phyloP scores from a whole-genome alignment of 2,113 vertebrate genomes.

The Suncus etruscus region DNA sequence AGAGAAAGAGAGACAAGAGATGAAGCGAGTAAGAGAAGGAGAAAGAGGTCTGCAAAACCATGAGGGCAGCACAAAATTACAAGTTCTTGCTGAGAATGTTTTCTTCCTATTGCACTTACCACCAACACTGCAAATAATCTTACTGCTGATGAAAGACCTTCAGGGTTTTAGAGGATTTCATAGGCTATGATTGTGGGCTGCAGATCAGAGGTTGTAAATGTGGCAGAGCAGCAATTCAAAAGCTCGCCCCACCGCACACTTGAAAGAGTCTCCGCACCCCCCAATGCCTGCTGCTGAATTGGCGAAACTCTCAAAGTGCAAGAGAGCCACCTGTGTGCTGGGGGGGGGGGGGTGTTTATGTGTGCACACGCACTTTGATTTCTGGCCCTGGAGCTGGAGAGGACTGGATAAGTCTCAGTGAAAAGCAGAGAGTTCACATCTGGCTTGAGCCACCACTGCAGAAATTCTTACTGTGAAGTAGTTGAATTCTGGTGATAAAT shows the following conservation, averaged over 20 bases:
- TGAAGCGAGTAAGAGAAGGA: neutral
- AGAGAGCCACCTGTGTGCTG: neutral
- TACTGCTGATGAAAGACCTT: neutral
- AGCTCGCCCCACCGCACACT: neutral
- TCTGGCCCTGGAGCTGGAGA: neutral
- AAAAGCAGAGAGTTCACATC: neutral
- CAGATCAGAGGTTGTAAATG: neutral
- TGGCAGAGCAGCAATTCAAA: neutral
- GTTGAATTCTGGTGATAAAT: neutral
- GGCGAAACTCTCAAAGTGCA: neutral
- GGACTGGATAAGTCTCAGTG: neutral
- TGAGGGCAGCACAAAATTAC: neutral
- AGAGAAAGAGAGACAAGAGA: neutral
- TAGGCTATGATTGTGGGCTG: neutral
- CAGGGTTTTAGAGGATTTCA: conserved; percentile 6
- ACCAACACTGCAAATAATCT: neutral
- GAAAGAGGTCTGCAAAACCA: neutral
- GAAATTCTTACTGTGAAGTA: neutral
- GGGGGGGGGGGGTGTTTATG: no score
- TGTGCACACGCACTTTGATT: neutral
- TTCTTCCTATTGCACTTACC: neutral
- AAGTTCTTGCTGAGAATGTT: neutral
- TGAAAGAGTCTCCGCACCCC: neutral
- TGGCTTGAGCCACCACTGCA: neutral
- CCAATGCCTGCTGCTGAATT: neutral